Conservation (phyloP, 2,888 invertebrate species). For the Ernsta delagoae region DNA sequence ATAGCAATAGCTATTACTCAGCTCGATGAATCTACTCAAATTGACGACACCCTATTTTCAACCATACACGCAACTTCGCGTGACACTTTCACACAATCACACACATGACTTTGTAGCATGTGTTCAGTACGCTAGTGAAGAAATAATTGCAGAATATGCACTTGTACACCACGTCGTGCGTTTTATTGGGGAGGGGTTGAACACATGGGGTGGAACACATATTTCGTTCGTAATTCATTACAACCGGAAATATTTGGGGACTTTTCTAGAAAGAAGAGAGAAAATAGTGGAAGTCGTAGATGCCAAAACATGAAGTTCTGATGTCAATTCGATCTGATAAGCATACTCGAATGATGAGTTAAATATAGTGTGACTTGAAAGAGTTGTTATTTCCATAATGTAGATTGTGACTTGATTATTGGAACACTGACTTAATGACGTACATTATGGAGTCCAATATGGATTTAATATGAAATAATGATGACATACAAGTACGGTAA, state of each 20-base stretch:
- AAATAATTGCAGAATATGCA: conserved; percentile 39
- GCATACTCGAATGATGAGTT: no score
- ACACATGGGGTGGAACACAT: background rate
- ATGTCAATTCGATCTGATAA: no score
- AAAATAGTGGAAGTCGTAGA: no score
- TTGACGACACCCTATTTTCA: conserved; percentile 49
- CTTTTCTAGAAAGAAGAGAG: no score
- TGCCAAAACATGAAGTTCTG: no score
- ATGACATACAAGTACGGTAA: no score
- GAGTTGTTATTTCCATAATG: no score
- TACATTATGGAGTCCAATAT: no score
- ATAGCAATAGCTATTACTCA: background rate
- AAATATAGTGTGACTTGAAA: no score
- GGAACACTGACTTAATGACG: no score
- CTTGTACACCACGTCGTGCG: conserved; percentile 5
- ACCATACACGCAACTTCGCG: conserved; percentile 53
- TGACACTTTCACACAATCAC: conserved; percentile 42
- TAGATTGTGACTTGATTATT: no score
- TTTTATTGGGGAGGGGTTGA: background rate
- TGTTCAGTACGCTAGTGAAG: background rate
- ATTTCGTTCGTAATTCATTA: background rate
- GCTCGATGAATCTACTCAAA: conserved; percentile 40
- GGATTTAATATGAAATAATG: no score
- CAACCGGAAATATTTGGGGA: background rate
- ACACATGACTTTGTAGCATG: background rate